These are phyloP conservation scores for Orientallactaga sibirica DNA, from an alignment of 2,797 vertebrate genomes.

Conservation along the genomic window DNA sequence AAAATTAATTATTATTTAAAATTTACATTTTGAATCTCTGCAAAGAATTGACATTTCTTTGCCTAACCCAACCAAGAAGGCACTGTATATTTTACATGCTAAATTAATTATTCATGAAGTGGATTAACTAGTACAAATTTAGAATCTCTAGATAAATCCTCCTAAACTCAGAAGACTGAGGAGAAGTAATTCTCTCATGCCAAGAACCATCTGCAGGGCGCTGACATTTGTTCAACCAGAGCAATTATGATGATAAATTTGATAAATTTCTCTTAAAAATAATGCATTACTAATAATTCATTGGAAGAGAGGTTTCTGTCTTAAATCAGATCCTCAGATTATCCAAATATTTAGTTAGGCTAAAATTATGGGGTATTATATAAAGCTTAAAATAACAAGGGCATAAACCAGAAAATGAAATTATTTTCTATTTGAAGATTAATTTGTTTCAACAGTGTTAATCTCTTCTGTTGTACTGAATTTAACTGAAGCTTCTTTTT, in stretches of 20 bases:
- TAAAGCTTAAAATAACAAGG: not conserved
- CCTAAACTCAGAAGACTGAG: not conserved
- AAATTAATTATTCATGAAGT: slow-evolving; percentile 49
- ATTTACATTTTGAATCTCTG: not conserved
- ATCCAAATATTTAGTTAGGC: slow-evolving; percentile 39
- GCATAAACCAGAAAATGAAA: not conserved
- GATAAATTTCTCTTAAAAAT: slow-evolving; percentile 37
- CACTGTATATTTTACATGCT: not conserved
- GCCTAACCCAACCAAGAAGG: not conserved
- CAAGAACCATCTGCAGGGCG: not conserved
- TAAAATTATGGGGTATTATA: not conserved
- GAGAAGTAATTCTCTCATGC: not conserved
- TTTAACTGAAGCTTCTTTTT: not conserved
- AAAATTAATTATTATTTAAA: slow-evolving; percentile 6
- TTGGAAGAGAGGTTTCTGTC: not conserved
- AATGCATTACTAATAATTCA: not conserved
- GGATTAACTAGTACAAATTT: slow-evolving; percentile 15
- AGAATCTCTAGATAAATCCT: slow-evolving; percentile 21
- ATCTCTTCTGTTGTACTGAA: not conserved
- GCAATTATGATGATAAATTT: slow-evolving; percentile 41
- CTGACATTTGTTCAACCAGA: slow-evolving; percentile 40
- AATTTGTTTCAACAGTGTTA: not conserved
- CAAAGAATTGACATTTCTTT: slow-evolving; percentile 38
- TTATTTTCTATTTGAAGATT: slow-evolving; percentile 3
- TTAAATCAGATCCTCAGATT: slow-evolving; percentile 17